Conservation (phyloP, 1,140 invertebrate species). For the Mizuhopecten yessoensis region DNA sequence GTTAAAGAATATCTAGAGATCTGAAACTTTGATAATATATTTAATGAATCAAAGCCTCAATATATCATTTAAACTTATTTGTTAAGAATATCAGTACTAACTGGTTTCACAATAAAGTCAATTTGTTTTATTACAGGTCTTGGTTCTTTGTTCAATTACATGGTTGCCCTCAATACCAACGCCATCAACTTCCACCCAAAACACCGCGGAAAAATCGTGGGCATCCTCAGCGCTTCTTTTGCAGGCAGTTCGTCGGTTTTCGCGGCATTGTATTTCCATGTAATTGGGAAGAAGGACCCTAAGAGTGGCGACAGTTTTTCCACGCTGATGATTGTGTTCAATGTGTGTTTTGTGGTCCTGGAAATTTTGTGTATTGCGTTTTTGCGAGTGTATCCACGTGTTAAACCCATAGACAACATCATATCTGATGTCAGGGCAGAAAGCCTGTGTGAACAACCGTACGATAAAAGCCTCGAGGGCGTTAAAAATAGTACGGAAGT, state of each 20-base stretch:
- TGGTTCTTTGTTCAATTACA: slow-evolving; percentile 69
- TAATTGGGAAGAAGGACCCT: slow-evolving; percentile 51
- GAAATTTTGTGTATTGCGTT: slow-evolving; percentile 66
- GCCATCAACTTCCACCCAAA: slow-evolving; percentile 67
- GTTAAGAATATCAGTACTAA: no score
- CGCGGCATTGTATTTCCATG: slow-evolving; percentile 62
- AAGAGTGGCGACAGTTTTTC: slow-evolving; percentile 56
- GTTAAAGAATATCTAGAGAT: no score
- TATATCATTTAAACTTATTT: no score
- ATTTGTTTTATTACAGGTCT: slow-evolving; percentile 52
- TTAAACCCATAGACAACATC: slow-evolving; percentile 44
- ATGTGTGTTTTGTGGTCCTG: slow-evolving; percentile 60
- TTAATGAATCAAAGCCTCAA: no score
- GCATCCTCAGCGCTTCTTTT: slow-evolving; percentile 67
- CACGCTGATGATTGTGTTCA: slow-evolving; percentile 67
- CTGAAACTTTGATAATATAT: no score
- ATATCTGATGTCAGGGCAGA: slow-evolving; percentile 43
- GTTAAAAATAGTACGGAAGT: no score
- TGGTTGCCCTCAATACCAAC: slow-evolving; percentile 70
- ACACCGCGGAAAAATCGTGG: slow-evolving; percentile 67
- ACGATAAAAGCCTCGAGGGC: no score
- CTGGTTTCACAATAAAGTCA: no score
- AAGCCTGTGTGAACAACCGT: slow-evolving; percentile 34
- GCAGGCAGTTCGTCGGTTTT: slow-evolving; percentile 66
- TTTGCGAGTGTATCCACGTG: slow-evolving; percentile 59